Evolutionary conservation across 2,797 vertebrate species (phyloP), one percentile per base, ranked within the genome.

Genomic region (Cryptoprocta ferox): DNA sequence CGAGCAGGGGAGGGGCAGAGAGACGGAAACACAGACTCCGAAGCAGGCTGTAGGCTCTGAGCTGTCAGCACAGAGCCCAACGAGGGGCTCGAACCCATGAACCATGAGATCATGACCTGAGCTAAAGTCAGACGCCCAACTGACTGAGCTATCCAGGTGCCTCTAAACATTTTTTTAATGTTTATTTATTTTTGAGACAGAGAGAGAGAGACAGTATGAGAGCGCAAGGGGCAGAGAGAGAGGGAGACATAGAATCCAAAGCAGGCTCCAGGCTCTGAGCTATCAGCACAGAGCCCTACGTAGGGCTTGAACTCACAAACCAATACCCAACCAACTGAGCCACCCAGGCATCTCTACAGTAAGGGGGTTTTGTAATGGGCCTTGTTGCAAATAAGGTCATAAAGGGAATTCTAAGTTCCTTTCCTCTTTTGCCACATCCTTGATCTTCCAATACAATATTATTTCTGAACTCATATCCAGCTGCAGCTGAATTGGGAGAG

Each of bases 401-500:
- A 88, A 71, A 88, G 39, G 63, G 8, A 91, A 91, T 68, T 96
- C 56, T 53, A 89, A 89, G 30, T 71, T 11, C 26, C 71, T 89
- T 80, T 63, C 35, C 56, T 14, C 30, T 93, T 66, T 42, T 70
- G 26, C 42, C 10, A 6, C 9, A 63, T 45, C 70, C 66, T 82
- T 79, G 75, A 35, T 56, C 19, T 96, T 18, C 68, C 85, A 71
- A 53, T 8, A 73, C 42, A 56, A 37, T n/a, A 26, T 61, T 92
- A 24, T 39, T 71, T 65, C 94, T 75, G 61, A 26, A 76, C 16
- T 71, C 65, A 75, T 2, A 86, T 16, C 48, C 24, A 93, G 42
- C 19, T 53, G 42, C 76, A 84, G 28, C 6, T 73, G 76, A 79
- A 39, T 24, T 95, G 92, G 35, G 37, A 95, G 39, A 66, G 12